Conservation (phyloP, 2,888 invertebrate genomes). For the Amphipoea lucens region DNA sequence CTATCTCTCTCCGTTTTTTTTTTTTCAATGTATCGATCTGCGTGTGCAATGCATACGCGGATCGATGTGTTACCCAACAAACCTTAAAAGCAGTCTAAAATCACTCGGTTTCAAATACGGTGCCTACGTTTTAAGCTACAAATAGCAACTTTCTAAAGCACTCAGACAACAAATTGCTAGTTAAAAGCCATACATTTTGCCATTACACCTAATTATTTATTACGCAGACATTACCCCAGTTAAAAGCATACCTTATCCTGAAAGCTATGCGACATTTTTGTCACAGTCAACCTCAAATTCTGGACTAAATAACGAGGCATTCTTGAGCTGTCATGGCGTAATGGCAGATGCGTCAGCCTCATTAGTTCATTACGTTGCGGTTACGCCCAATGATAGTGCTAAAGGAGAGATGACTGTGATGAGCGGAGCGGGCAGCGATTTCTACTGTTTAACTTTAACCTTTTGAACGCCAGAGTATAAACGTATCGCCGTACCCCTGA, state of each 20-base stretch:
- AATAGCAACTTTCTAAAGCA: neutral
- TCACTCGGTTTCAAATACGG: neutral
- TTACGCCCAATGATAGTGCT: slow-evolving; percentile 77
- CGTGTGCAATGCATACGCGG: too few species aligned
- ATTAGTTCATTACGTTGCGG: slow-evolving; percentile 85
- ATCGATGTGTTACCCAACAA: too few species aligned
- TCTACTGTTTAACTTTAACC: neutral
- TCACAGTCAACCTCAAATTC: slow-evolving; percentile 14
- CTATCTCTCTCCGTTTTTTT: neutral
- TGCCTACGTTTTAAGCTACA: neutral
- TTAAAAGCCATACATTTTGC: neutral
- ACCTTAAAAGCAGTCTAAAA: neutral
- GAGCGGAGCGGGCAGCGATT: slow-evolving; percentile 10
- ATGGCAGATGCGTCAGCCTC: slow-evolving; percentile 84
- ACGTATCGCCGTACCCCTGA: too few species aligned
- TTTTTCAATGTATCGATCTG: neutral
- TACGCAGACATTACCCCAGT: neutral
- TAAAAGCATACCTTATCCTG: slow-evolving; percentile 6
- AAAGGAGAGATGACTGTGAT: slow-evolving; percentile 21
- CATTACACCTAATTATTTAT: slow-evolving; percentile 21
- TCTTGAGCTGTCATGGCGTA: slow-evolving; percentile 71
- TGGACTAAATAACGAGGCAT: slow-evolving; percentile 67
- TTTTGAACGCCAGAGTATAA: too few species aligned
- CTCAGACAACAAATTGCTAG: neutral
- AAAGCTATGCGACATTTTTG: slow-evolving; percentile 46